Evolutionary conservation across 1,140 invertebrate genomes (phyloP).

Genomic region (Drosophila watanabei): DNA sequence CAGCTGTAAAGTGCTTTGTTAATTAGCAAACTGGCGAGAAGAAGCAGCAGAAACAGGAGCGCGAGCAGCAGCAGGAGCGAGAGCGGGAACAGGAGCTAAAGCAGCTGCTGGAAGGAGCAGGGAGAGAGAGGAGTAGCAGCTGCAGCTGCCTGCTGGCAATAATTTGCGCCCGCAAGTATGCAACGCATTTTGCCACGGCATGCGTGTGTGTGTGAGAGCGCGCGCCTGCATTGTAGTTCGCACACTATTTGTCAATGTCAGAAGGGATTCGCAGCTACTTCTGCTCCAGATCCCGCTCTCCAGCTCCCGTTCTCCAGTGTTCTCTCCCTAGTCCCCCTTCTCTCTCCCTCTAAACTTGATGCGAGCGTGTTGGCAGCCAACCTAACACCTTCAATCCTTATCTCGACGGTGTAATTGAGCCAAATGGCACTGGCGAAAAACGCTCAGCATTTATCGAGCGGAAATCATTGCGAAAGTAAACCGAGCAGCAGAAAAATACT

Average conservation of each 20-base stretch:
- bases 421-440: slow-evolving; percentile 23
- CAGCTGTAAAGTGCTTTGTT: slow-evolving; percentile 80
- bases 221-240: slow-evolving; percentile 66
- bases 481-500: slow-evolving; percentile 1
- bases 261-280: slow-evolving; percentile 51
- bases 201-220: slow-evolving; percentile 33
- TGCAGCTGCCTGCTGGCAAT: slow-evolving; percentile 69
- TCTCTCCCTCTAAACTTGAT: slow-evolving; percentile 7
- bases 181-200: slow-evolving; percentile 73
- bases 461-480: slow-evolving; percentile 10
- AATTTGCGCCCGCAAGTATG: slow-evolving; percentile 82
- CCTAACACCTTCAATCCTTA: slow-evolving; percentile 35
- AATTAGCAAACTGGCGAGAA: slow-evolving; percentile 75
- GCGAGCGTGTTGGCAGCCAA: slow-evolving; percentile 33
- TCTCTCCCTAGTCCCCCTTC: not conserved
- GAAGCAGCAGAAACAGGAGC: slow-evolving; percentile 2
- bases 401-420: slow-evolving; percentile 27
- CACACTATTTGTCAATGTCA: slow-evolving; percentile 83
- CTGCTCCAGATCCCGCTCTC: slow-evolving; percentile 23
- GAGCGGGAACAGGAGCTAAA: slow-evolving; percentile 5
- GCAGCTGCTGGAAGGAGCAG: not conserved
- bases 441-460: slow-evolving; percentile 12
- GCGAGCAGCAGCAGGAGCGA: not conserved
- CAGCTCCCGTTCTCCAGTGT: not conserved
- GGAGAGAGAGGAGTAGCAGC: slow-evolving; percentile 22